Evolutionary conservation across 1,140 invertebrate species (phyloP), one percentile per base, ranked within the genome.

Genomic region (Lordiphosa mommai): DNA sequence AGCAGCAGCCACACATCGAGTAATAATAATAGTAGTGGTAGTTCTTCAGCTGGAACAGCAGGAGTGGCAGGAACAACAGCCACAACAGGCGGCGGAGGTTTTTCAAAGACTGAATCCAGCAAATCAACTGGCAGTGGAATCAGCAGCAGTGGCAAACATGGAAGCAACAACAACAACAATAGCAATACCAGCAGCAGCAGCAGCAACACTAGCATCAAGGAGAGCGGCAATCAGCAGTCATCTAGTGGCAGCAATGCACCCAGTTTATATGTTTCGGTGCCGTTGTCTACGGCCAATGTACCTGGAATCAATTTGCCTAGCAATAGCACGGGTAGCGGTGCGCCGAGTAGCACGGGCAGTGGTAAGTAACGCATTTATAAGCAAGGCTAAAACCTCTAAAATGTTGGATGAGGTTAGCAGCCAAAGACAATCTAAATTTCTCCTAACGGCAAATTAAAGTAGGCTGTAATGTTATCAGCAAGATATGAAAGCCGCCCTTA

Each of bases 221-320:
- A 67, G 13, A 46, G 16, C 33, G 40, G 27, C 30, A 50, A 32
- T 13, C 53, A 60, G 10, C 59, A 48, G 34, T 6, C 53, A 9
- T 32, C 68, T 8, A 51, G 29, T 37, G 63, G 51, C 17, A 63
- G 52, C 41, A 61, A 44, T 61, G 80, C 85, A 7, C 86, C 85
- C 32, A 89, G 88, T 48, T 50, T 89, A 40, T 88, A 76, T 51
- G 88, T 89, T 8, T 89, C 88, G 10, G 88, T 89, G 58, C 88
- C 88, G 47, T 51, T 89, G 34, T 89, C 88, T 32, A 87, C 85
- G 13, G 86, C 88, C 27, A 88, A 87, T 77, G 88, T 89, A 88
- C 88, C 88, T 89, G 88, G 88, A 61, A 70, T 89, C 17, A 88
- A 73, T 67, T 52, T 89, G 58, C 88, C 88, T 44, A 59, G 82